Evolutionary conservation across 2,797 vertebrate species (phyloP).

Genomic region (Danio aesculapii): DNA sequence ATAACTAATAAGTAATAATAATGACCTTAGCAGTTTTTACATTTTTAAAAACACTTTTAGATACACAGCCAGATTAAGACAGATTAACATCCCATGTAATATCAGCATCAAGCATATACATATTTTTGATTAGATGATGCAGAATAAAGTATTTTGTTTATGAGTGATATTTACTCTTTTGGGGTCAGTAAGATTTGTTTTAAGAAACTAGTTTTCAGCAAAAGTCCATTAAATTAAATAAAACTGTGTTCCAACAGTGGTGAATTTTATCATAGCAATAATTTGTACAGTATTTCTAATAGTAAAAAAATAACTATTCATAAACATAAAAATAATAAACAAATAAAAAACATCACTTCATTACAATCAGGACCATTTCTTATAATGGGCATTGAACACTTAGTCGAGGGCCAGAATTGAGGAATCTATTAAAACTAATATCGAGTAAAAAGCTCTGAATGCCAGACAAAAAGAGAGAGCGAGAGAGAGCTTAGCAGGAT

Average conservation of each 20-base stretch:
- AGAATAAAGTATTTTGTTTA: not conserved
- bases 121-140: not conserved
- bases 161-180: not conserved
- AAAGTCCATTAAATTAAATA: too few relatives aligned
- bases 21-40: too few relatives aligned
- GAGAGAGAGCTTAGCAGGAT: conserved; percentile 48
- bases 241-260: not conserved
- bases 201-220: not conserved
- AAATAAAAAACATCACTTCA: conserved; percentile 1
- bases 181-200: too few relatives aligned
- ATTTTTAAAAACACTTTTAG: too few relatives aligned
- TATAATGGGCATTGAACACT: conserved; percentile 49
- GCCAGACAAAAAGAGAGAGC: not conserved
- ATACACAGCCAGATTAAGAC: too few relatives aligned
- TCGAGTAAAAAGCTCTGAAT: conserved; percentile 40
- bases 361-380: conserved; percentile 52
- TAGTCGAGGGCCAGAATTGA: conserved; percentile 36
- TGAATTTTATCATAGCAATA: too few relatives aligned
- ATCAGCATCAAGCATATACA: not conserved
- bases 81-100: too few relatives aligned
- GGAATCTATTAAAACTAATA: conserved; percentile 61
- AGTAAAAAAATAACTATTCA: conserved; percentile 4
- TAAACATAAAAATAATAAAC: conserved; percentile 43
- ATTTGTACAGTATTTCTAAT: too few relatives aligned
- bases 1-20: too few relatives aligned